Evolutionary conservation across 2,888 invertebrate species (phyloP).

Genomic region (Stenichneumon culpator): DNA sequence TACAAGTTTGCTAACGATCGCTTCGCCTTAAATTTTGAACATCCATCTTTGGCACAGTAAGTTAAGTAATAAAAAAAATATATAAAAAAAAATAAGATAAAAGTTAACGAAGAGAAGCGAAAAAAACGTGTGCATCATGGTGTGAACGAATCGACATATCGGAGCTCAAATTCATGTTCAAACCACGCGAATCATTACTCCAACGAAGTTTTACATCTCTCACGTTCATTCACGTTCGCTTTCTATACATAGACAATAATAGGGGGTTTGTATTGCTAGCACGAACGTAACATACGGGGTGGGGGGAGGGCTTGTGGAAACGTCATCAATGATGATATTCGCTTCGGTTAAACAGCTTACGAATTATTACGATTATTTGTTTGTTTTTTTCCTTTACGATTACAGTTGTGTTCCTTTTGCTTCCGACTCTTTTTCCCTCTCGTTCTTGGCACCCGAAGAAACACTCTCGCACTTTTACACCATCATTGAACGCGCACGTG

Average conservation of each 20-base stretch:
- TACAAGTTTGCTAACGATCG: slow-evolving; percentile 69
- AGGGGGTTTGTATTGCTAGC: slow-evolving; percentile 65
- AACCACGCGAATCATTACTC: slow-evolving; percentile 29
- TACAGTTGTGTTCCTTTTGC: slow-evolving; percentile 54
- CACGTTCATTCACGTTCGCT: slow-evolving; percentile 33
- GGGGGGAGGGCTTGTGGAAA: slow-evolving; percentile 7
- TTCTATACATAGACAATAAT: slow-evolving; percentile 64
- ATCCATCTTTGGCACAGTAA: slow-evolving; percentile 82
- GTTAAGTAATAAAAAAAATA: slow-evolving; percentile 76
- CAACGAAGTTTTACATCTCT: slow-evolving; percentile 45
- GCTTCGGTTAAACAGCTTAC: slow-evolving; percentile 62
- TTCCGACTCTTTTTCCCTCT: slow-evolving; percentile 42
- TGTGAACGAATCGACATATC: slow-evolving; percentile 22
- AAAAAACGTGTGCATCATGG: slow-evolving; percentile 38
- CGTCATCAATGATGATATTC: slow-evolving; percentile 65
- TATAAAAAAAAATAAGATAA: slow-evolving; percentile 54
- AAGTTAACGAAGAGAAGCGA: slow-evolving; percentile 50
- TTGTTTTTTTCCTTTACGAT: slow-evolving; percentile 39
- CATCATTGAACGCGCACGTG: slow-evolving; percentile 39
- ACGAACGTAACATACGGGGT: slow-evolving; percentile 54
- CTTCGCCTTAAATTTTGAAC: slow-evolving; percentile 79
- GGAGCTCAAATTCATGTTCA: slow-evolving; percentile 7
- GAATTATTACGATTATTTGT: slow-evolving; percentile 68
- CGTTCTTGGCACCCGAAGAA: slow-evolving; percentile 44
- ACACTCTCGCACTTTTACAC: slow-evolving; percentile 54